Conservation (phyloP, 1,140 invertebrate genomes). For the Harpegnathos saltator region DNA sequence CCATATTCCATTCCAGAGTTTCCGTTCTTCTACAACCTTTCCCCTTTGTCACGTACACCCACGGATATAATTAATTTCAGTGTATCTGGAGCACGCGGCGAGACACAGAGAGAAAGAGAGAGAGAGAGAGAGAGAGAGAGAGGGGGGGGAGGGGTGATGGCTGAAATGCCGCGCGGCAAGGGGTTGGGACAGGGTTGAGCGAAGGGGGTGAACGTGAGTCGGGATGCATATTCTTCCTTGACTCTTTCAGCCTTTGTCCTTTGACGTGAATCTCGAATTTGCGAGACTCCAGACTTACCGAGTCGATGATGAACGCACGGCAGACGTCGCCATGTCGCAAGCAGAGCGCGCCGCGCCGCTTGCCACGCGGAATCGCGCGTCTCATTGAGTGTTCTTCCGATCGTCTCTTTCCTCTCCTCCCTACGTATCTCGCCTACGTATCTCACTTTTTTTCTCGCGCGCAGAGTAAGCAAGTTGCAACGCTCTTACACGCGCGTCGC, state of each 20-base stretch:
- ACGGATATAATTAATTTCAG: slow-evolving; percentile 75
- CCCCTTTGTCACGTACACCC: slow-evolving; percentile 63
- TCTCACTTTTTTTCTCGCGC: background rate
- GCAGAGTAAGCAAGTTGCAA: too few species aligned
- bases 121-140: too few species aligned
- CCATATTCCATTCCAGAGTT: slow-evolving; percentile 45
- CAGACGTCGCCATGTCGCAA: background rate
- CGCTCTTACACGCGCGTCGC: too few species aligned
- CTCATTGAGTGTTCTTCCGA: slow-evolving; percentile 27
- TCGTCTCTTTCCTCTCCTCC: background rate
- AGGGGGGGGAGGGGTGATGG: too few species aligned
- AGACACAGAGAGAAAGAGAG: background rate
- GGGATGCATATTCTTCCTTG: slow-evolving; percentile 67
- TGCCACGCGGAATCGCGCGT: slow-evolving; percentile 33
- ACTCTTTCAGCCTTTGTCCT: slow-evolving; percentile 67
- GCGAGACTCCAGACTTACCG: slow-evolving; percentile 1
- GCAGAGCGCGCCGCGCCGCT: background rate
- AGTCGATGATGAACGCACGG: slow-evolving; percentile 21
- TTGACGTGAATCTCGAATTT: slow-evolving; percentile 54
- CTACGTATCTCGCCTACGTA: background rate
- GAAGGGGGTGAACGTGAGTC: slow-evolving; percentile 10
- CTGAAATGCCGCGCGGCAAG: too few species aligned
- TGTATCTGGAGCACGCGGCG: slow-evolving; percentile 59
- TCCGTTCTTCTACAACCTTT: slow-evolving; percentile 35
- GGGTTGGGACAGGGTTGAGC: too few species aligned